Evolutionary conservation across 2,797 vertebrate species (phyloP), one percentile per base, ranked within the genome.

Genomic region (Sphenodon punctatus): DNA sequence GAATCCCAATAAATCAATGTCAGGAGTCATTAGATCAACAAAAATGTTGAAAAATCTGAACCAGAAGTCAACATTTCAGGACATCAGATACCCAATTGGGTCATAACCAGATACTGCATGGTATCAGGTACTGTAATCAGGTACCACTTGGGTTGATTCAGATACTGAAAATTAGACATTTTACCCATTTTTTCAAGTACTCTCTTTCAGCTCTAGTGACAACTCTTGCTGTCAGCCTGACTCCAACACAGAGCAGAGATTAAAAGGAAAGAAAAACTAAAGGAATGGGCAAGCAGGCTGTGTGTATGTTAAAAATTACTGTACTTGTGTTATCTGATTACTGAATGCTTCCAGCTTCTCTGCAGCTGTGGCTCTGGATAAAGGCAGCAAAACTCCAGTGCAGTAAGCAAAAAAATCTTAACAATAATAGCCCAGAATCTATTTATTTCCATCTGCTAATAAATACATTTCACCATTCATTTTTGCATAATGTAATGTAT

Each of bases 321-420:
- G 73, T 85, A 80, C 86, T 92, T 93, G 81, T 90, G 70, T 92
- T 90, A 42, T 90, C 78, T 93, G 95, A 94, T 93, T 90, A 90
- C 92, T 67, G 83, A 88, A 91, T 91, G 89, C 90, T 92, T 93
- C 75, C 61, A 83, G 86, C 46, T 27, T 82, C 77, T 65, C 74
- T 66, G 70, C 94, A 95, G 95, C 94, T 95, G 93, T 34, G 77
- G 70, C 10, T 73, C 58, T 69, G n/a, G 23, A 80, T 46, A 75
- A 89, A 92, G 80, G 75, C 75, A 80, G 76, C 87, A 60, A 72
- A 70, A 19, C 59, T 69, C 67, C 74, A 68, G 45, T 32, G 36
- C 7, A 66, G 22, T 4, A 11, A 86, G 81, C 46, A 71, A 73
- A 78, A 43, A 78, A 74, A 39, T 61, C 86, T 90, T 61, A 76